phyloP scores from a whole-genome alignment of 2,113 vertebrate genomes.

The Petrocephalus microphthalmus region DNA sequence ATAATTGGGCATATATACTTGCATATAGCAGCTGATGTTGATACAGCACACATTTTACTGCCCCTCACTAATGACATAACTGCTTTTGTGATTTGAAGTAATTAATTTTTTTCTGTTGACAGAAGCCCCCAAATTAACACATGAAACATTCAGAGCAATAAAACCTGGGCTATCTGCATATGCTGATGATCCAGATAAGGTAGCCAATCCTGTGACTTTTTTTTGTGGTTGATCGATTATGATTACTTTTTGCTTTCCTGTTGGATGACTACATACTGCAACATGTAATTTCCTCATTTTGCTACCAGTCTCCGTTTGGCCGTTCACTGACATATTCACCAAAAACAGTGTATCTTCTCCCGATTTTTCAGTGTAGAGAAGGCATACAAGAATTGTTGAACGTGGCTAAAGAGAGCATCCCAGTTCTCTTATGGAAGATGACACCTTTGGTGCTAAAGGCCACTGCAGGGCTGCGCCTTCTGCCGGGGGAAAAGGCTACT shows the following conservation, averaged over 20 bases:
- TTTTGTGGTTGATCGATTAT: neutral
- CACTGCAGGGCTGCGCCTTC: constrained; percentile 81
- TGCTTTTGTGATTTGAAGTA: neutral
- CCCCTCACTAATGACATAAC: neutral
- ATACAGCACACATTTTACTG: neutral
- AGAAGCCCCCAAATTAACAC: constrained; percentile 72
- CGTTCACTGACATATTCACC: neutral
- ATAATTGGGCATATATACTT: neutral
- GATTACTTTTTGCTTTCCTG: neutral
- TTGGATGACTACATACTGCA: neutral
- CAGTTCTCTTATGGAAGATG: constrained; percentile 62
- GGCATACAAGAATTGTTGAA: constrained; percentile 76
- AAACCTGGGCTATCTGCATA: constrained; percentile 88
- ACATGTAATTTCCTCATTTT: neutral
- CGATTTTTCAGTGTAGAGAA: constrained; percentile 58
- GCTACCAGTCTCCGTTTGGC: neutral
- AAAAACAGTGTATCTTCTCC: constrained; percentile 24
- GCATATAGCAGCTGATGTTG: neutral
- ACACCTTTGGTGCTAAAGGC: constrained; percentile 85
- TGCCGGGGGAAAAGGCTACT: constrained; percentile 79
- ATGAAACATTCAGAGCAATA: constrained; percentile 81
- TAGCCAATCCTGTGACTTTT: constrained; percentile 43
- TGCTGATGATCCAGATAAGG: constrained; percentile 81
- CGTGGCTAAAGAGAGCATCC: constrained; percentile 70
- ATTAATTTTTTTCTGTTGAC: constrained; percentile 37